Conservation (phyloP, 2,113 vertebrate genomes). For the Melanotaenia duboulayi region DNA sequence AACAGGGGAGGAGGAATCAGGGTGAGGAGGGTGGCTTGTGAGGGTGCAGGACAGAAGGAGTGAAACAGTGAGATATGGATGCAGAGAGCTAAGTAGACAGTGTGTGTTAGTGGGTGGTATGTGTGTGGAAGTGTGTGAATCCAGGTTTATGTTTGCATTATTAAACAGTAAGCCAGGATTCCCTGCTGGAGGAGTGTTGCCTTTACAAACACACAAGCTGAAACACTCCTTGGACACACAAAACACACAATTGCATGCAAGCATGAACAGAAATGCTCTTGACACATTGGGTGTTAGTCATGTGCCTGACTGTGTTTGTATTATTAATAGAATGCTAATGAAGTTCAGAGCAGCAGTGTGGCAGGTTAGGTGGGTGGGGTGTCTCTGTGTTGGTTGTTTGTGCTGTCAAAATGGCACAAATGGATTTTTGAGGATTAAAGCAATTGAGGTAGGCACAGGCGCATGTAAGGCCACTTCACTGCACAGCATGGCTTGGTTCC, state of each 20-base stretch:
- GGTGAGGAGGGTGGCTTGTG: conserved; percentile 25
- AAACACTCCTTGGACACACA: conserved; percentile 17
- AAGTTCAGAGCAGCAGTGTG: conserved; percentile 31
- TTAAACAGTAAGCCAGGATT: conserved; percentile 60
- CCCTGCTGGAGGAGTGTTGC: conserved; percentile 51
- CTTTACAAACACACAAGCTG: conserved; percentile 31
- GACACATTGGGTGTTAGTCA: conserved; percentile 61
- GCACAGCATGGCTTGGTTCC: not conserved
- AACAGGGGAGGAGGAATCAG: conserved; percentile 18
- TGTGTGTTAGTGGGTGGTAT: conserved; percentile 46
- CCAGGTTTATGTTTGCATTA: conserved; percentile 72
- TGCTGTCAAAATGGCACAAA: conserved; percentile 27
- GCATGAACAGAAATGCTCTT: conserved; percentile 25
- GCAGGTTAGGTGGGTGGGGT: not conserved
- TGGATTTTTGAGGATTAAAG: conserved; percentile 2
- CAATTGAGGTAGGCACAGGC: not conserved
- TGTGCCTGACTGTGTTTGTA: conserved; percentile 51
- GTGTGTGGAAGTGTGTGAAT: conserved; percentile 36
- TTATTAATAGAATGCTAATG: conserved; percentile 59
- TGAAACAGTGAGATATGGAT: conserved; percentile 20
- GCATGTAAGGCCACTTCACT: not conserved
- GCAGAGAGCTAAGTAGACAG: conserved; percentile 24
- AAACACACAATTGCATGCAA: conserved; percentile 20
- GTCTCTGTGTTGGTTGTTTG: not conserved
- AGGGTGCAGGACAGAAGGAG: conserved; percentile 42